Base-by-base conservation (phyloP, 1,140 invertebrate genomes). In the Hylaeus anthracinus region DNA sequence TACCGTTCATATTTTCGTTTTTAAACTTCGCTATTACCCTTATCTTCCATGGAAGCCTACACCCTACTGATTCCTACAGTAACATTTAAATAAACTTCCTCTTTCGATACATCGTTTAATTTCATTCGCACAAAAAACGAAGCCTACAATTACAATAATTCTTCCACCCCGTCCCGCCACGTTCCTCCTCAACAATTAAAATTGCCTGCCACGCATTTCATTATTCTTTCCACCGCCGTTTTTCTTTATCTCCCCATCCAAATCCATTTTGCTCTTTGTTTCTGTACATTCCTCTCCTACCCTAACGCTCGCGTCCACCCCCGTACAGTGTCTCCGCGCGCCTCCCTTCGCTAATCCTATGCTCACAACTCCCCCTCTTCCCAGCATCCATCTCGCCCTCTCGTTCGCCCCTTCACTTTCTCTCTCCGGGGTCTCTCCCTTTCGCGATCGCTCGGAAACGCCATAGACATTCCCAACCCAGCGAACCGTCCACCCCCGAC, bases 391-490 rank as follows among this genome's bases (percentile, higher is more conserved):
- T 45, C 8, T n/a, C 10, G 43, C 63, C 2, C 15, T 0, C 26
- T 26, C 15, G n/a, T 8, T 26, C 69, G 26, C 37, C 53, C 55
- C 1, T 58, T 43, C 55, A 12, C 53, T 15, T 71, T 74, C n/a
- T 41, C 26, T 26, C 26, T 26, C 0, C 26, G 26, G 26, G 26
- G 26, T 26, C 26, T 26, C 37, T 9, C 56, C 2, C 6, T 48
- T 56, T 37, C 45, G 65, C 45, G 43, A 67, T 51, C 45, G 65
- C 65, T 67, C 45, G 65, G 43, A 37, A 67, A 67, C 65, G 65
- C 65, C 45, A 67, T 67, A 67, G 65, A 67, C 65, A 37, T 67
- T 64, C 45, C 45, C 45, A 48, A 5, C n/a, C 65, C 65, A n/a
- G n/a, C 45, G 6, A 12, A 53, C 12, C 75, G 66, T 48, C 6